These are phyloP conservation scores for Plusia festucae DNA, from an alignment of 2,888 invertebrate genomes.

Conservation along the genomic window DNA sequence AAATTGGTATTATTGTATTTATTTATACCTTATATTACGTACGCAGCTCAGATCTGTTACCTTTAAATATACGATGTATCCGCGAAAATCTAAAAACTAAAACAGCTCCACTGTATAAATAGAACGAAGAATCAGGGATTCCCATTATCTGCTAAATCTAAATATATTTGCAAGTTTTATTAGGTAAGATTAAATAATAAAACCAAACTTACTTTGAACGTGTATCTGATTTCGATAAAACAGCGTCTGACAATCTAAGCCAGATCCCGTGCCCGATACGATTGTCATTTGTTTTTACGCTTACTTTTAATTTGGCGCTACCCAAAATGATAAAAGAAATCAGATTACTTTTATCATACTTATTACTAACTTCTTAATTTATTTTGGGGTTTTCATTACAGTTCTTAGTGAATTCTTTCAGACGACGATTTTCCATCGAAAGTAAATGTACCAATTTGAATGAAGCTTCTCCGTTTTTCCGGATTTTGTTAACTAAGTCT, in stretches of 20 bases:
- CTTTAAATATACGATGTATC: no score
- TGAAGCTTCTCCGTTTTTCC: no score
- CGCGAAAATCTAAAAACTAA: no score
- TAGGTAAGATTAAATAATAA: neutral
- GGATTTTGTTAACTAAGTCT: no score
- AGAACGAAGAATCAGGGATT: neutral
- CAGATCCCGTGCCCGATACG: neutral
- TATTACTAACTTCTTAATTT: constrained; percentile 15
- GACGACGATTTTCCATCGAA: no score
- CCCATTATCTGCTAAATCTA: neutral
- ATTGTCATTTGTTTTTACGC: neutral
- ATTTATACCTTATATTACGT: no score
- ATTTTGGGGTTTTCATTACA: constrained; percentile 21
- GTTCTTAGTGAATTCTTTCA: neutral
- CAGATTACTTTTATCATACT: neutral
- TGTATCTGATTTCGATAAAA: no score
- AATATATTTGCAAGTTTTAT: neutral
- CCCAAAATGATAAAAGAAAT: constrained; percentile 1
- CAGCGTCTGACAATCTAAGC: neutral
- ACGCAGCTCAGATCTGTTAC: no score
- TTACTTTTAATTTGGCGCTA: neutral
- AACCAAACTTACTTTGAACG: neutral
- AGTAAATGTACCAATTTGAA: no score
- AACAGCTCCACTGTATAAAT: neutral
- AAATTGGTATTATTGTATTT: no score